phyloP scores from a whole-genome alignment of 2,888 invertebrate species.

The Eudemis profundana region DNA sequence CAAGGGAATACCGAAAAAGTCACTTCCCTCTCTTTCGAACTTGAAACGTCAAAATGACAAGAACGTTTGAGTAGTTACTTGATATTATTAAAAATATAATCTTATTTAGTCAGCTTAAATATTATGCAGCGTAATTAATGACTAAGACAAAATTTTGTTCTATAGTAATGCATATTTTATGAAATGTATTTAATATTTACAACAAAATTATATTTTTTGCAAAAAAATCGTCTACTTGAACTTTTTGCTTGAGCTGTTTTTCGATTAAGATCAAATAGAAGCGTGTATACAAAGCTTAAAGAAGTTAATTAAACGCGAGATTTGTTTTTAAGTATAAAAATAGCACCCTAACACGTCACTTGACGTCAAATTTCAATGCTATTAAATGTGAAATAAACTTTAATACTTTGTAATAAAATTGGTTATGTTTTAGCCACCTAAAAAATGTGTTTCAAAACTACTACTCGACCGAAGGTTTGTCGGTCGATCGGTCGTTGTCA shows the following conservation, averaged over 20 bases:
- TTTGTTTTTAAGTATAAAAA: background rate
- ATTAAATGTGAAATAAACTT: background rate
- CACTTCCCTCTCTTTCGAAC: too few species aligned
- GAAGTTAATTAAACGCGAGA: background rate
- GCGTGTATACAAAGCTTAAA: background rate
- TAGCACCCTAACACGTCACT: background rate
- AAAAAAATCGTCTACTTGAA: background rate
- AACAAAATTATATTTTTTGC: background rate
- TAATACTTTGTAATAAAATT: background rate
- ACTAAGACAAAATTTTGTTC: background rate
- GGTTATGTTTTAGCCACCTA: background rate
- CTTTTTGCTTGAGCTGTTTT: background rate
- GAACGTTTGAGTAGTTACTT: too few species aligned
- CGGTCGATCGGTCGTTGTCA: too few species aligned
- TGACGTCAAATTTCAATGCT: constrained; percentile 11
- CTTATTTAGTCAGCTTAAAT: too few species aligned
- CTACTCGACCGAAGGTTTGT: constrained; percentile 26
- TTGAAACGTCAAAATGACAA: too few species aligned
- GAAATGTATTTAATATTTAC: background rate
- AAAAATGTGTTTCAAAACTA: constrained; percentile 1
- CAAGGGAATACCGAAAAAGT: too few species aligned
- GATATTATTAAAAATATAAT: too few species aligned
- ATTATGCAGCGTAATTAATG: too few species aligned
- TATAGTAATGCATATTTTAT: background rate
- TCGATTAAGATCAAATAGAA: background rate